Evolutionary conservation across 2,113 vertebrate species (phyloP).

Genomic region (Sorex fumeus): DNA sequence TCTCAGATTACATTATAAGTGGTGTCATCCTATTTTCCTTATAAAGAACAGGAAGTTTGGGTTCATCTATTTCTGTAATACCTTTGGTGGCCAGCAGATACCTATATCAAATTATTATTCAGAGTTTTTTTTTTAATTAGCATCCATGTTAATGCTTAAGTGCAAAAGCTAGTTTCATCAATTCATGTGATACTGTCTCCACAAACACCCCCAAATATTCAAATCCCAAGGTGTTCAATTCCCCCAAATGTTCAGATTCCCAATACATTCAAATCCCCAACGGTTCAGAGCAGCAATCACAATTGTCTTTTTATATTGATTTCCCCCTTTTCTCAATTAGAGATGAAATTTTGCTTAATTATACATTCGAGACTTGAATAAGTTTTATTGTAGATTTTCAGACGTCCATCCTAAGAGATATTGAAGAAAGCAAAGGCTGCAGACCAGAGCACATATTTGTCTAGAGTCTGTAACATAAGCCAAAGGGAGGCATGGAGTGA

Average conservation of each 20-base stretch:
- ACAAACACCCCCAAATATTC: background rate
- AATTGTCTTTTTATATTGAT: background rate
- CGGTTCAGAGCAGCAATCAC: background rate
- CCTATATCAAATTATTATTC: constrained; percentile 19
- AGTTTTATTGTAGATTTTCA: background rate
- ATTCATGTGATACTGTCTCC: background rate
- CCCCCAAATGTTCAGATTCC: no score
- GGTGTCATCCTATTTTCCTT: constrained; percentile 2
- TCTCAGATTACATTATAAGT: background rate
- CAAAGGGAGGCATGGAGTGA: background rate
- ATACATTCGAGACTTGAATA: background rate
- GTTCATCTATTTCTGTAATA: background rate
- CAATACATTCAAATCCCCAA: no score
- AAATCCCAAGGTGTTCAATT: no score
- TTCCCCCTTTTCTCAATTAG: background rate
- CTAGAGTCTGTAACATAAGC: background rate
- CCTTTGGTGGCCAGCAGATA: constrained; percentile 21
- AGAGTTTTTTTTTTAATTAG: constrained; percentile 29
- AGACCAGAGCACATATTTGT: background rate
- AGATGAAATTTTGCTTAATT: background rate
- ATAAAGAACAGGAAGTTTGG: constrained; percentile 11
- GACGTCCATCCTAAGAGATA: background rate
- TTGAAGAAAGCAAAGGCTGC: background rate
- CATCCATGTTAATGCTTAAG: background rate
- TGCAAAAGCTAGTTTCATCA: constrained; percentile 36